Evolutionary conservation across 1,140 invertebrate genomes (phyloP), one percentile per base, ranked within the genome.

Genomic region (Zaprionus tsacasi): DNA sequence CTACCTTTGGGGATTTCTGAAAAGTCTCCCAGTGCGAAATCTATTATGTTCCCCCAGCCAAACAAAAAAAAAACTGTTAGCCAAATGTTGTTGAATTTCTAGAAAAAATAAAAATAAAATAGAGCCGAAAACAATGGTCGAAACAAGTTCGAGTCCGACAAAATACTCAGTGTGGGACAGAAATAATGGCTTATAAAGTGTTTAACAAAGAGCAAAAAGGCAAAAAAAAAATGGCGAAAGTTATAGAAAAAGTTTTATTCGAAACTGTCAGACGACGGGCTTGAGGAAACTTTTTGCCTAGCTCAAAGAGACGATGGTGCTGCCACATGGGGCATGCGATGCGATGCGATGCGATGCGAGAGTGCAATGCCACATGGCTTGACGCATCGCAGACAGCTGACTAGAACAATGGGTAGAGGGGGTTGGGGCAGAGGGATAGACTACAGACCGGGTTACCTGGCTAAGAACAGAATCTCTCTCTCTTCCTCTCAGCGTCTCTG

Each of bases 171-270:
- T 74, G 78, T 81, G 73, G 55, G 54, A 66, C 61, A 68, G 55
- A 79, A 82, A 82, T 71, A 79, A 82, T 82, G 80, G 76, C 66
- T 65, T 70, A 69, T 60, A 79, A 79, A 79, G 71, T 66, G 78
- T 75, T 79, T 80, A 79, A 75, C 79, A 81, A 82, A 74, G 70
- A 54, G 52, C 69, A 70, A 57, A 70, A 43, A 61, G 27, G 17
- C 33, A 59, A 36, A 65, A 55, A 55, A 59, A 59, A 43, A 70
- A 55, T 45, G 52, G 11, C 27, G 40, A 45, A 35, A 27, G 68
- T 35, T 38, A 55, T 60, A 78, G 61, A 52, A 77, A 67, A 78
- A 82, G 60, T 69, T 71, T 57, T 48, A 70, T 65, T 82, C 63
- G 66, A 67, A 72, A 68, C 66, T 82, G 55, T 79, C 38, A 21